These are phyloP conservation scores for Calephelis perditalis DNA, from an alignment of 2,888 invertebrate genomes.

Conservation along the genomic window DNA sequence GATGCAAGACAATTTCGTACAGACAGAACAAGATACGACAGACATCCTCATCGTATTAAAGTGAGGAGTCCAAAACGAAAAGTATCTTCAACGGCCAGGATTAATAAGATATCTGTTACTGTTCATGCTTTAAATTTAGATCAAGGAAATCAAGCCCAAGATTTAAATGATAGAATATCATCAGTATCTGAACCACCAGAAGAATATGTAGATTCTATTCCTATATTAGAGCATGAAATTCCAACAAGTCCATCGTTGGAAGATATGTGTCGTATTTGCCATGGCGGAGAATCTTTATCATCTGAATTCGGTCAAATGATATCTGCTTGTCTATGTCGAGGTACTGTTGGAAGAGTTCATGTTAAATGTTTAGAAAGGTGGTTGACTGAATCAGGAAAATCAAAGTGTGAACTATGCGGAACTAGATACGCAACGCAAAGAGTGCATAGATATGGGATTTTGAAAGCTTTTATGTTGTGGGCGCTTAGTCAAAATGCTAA, in stretches of 20 bases:
- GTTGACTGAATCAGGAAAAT: slow-evolving; percentile 85
- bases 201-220: slow-evolving; percentile 28
- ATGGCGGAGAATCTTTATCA: slow-evolving; percentile 53
- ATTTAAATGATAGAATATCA: slow-evolving; percentile 26
- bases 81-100: slow-evolving; percentile 33
- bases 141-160: slow-evolving; percentile 40
- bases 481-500: slow-evolving; percentile 72
- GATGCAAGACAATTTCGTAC: slow-evolving; percentile 25
- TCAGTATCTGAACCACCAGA: slow-evolving; percentile 27
- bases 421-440: slow-evolving; percentile 81
- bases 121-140: slow-evolving; percentile 41
- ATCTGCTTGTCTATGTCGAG: slow-evolving; percentile 72
- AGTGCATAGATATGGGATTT: slow-evolving; percentile 78
- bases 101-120: slow-evolving; percentile 32
- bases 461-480: slow-evolving; percentile 79
- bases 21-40: slow-evolving; percentile 44
- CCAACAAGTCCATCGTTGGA: slow-evolving; percentile 52
- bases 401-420: slow-evolving; percentile 85
- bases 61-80: slow-evolving; percentile 59
- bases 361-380: slow-evolving; percentile 85
- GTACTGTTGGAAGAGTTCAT: slow-evolving; percentile 85
- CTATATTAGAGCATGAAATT: slow-evolving; percentile 38
- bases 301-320: slow-evolving; percentile 54
- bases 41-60: slow-evolving; percentile 51
- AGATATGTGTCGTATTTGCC: slow-evolving; percentile 70